Conservation (phyloP, 2,113 vertebrate species). For the Noctilio leporinus region DNA sequence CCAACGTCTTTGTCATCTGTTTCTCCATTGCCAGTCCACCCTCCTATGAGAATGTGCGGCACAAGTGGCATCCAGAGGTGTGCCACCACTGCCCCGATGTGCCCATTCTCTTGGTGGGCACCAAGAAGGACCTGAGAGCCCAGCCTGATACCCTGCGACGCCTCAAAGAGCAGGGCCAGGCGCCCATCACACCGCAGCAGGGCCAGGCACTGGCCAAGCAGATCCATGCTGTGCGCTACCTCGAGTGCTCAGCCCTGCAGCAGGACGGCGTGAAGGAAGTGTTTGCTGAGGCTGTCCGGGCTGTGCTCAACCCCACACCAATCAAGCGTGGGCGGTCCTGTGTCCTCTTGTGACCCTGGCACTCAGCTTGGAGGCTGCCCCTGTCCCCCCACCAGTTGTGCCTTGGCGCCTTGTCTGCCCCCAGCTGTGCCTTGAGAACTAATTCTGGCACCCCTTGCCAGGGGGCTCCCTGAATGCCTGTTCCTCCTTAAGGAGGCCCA, state of each 20-base stretch:
- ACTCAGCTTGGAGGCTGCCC: slow-evolving; percentile 57
- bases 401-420: slow-evolving; percentile 69
- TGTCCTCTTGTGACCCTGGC: slow-evolving; percentile 85
- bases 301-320: slow-evolving; percentile 89
- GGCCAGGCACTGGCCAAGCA: slow-evolving; percentile 88
- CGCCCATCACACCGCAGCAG: slow-evolving; percentile 87
- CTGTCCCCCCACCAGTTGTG: slow-evolving; percentile 59
- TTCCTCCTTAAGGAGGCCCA: slow-evolving; percentile 28
- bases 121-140: slow-evolving; percentile 94
- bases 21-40: slow-evolving; percentile 95
- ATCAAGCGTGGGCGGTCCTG: slow-evolving; percentile 83
- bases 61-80: slow-evolving; percentile 97
- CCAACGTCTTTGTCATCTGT: slow-evolving; percentile 96
- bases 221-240: slow-evolving; percentile 91
- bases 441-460: slow-evolving; percentile 64
- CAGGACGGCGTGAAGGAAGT: slow-evolving; percentile 97
- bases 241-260: slow-evolving; percentile 95
- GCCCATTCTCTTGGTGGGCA: slow-evolving; percentile 94
- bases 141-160: slow-evolving; percentile 86
- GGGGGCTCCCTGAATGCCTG: slow-evolving; percentile 47
- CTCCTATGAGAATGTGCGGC: slow-evolving; percentile 94
- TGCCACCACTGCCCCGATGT: slow-evolving; percentile 94
- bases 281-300: slow-evolving; percentile 87
- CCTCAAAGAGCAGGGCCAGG: slow-evolving; percentile 94
- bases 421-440: slow-evolving; percentile 74